phyloP scores from a whole-genome alignment of 2,113 vertebrate species.

The Crotalus helleri region DNA sequence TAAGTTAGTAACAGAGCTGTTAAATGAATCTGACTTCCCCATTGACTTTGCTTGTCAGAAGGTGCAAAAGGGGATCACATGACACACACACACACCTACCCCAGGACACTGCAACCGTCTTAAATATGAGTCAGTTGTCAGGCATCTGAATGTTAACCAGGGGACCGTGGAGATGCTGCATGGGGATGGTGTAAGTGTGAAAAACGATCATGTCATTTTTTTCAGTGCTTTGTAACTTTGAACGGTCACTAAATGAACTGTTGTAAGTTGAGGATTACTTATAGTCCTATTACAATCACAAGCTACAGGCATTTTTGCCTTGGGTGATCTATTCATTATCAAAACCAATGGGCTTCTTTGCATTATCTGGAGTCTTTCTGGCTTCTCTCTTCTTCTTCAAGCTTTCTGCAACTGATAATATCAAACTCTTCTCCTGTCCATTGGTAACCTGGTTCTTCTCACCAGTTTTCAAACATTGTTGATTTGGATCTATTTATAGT shows the following conservation, averaged over 20 bases:
- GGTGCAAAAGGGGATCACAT: not conserved
- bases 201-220: not conserved
- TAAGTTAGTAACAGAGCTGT: not conserved
- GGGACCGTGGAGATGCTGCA: too few relatives aligned
- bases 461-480: conserved; percentile 24
- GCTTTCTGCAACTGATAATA: not conserved
- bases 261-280: not conserved
- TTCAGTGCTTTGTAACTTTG: not conserved
- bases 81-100: not conserved
- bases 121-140: not conserved
- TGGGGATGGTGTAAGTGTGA: not conserved
- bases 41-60: not conserved
- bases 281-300: not conserved
- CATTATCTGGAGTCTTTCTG: conserved; percentile 11
- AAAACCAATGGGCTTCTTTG: conserved; percentile 12
- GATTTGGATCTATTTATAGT: conserved; percentile 37
- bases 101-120: not conserved
- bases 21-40: not conserved
- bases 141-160: not conserved
- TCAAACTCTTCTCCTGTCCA: not conserved
- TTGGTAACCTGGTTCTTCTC: conserved; percentile 32
- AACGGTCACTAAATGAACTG: not conserved
- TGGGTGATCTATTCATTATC: conserved; percentile 17
- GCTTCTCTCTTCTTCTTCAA: conserved; percentile 12
- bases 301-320: not conserved